Conservation (phyloP, 2,113 vertebrate genomes). For the Aptenodytes forsteri region DNA sequence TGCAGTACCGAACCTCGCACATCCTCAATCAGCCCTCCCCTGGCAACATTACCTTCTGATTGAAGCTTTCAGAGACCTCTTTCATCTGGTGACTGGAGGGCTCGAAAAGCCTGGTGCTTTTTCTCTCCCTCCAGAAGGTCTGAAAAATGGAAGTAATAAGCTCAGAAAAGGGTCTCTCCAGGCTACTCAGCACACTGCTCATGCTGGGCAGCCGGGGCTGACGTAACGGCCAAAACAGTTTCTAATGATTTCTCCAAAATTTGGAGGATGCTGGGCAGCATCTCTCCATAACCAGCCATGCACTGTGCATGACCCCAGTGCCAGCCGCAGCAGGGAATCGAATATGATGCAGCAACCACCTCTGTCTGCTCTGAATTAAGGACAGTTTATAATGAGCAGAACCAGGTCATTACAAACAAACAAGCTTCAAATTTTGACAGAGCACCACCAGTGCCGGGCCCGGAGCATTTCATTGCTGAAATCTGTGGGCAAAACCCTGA, state of each 20-base stretch:
- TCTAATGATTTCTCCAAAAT: background rate
- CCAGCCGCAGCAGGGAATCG: background rate
- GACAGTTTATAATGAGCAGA: background rate
- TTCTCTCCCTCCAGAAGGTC: background rate
- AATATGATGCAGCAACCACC: background rate
- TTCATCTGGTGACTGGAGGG: background rate
- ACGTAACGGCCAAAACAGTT: background rate
- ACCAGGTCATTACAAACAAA: background rate
- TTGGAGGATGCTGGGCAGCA: background rate
- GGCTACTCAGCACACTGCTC: background rate
- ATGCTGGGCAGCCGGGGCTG: fast-evolving
- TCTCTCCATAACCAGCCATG: background rate
- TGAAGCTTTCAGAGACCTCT: background rate
- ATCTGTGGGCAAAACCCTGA: background rate
- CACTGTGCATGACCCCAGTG: too few relatives aligned
- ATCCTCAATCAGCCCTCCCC: background rate
- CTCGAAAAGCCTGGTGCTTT: background rate
- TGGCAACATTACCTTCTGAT: background rate
- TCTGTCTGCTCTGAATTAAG: background rate
- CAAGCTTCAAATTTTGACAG: background rate
- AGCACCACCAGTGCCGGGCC: background rate
- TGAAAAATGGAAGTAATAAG: background rate
- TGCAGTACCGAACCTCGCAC: background rate
- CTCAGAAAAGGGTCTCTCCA: background rate
- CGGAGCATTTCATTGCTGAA: background rate